A percentile compares a stretch with the other conserved stretches of the same genome.
Conservation (phyloP, 2,888 invertebrate genomes). For the Brachyopa scutellaris region DNA sequence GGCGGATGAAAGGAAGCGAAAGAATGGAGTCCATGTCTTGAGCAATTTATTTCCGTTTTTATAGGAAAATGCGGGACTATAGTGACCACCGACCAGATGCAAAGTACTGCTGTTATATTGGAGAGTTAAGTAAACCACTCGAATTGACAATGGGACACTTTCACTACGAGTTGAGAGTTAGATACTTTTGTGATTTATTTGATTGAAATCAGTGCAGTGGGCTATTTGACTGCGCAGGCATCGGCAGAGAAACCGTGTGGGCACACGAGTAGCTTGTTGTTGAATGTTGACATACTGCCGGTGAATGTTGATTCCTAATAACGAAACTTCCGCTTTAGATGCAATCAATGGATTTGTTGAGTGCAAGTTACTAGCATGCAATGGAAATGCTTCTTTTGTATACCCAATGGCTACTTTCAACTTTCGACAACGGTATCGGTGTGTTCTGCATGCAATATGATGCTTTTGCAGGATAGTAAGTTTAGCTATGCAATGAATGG, state of each 20-base stretch:
- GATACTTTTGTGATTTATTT: constrained; percentile 61
- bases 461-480: no score
- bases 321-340: constrained; percentile 69
- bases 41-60: constrained; percentile 58
- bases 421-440: constrained; percentile 30
- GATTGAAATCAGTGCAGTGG: constrained; percentile 61
- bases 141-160: constrained; percentile 62
- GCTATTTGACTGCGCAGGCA: constrained; percentile 19
- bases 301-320: constrained; percentile 55
- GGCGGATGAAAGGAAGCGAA: constrained; percentile 49
- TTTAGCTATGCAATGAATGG: constrained; percentile 36
- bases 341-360: constrained; percentile 53
- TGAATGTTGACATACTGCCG: constrained; percentile 55
- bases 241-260: not conserved
- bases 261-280: constrained; percentile 5
- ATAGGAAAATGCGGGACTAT: constrained; percentile 43
- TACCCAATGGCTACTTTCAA: constrained; percentile 47
- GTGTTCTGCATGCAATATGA: constrained; percentile 41
- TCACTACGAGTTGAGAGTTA: constrained; percentile 43
- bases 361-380: constrained; percentile 52
- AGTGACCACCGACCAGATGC: not conserved
- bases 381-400: constrained; percentile 31
- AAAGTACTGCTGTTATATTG: constrained; percentile 17
- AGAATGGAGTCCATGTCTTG: constrained; percentile 1
- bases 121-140: constrained; percentile 30